Base-by-base conservation (phyloP, 2,797 vertebrate genomes). In the Siniperca scherzeri region DNA sequence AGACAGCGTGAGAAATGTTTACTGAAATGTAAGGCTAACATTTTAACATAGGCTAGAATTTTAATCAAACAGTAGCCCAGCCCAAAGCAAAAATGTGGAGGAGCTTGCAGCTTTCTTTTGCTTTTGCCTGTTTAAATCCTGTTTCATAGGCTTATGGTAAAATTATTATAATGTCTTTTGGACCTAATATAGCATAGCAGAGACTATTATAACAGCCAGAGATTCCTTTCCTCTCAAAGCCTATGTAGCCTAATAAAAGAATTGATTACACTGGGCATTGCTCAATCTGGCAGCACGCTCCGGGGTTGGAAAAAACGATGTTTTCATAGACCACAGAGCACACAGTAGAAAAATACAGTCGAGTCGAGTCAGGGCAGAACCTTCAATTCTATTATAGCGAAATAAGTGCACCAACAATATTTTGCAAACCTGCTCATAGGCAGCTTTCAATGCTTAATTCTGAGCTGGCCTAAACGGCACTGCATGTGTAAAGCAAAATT, bases 191-290 rank as follows among this genome's bases (percentile, higher is more conserved):
- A 79, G 55, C 65, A 80, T 65, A 86, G 67, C 84, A 56, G 57
- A 77, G 60, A 67, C 70, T 48, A 70, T 83, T 81, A 61, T 50
- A 88, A 55, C 68, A 83, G 55, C 0, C 40, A 42, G 78, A 74
- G 84, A 84, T 84, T 86, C 78, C 78, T 81, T 82, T 77, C 78
- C 82, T 83, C 78, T 73, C 60, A 46, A 64, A 84, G 84, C 75
- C 77, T 67, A 64, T 82, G 87, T 78, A 86, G 86, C 78, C 83
- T 77, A 89, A 91, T 89, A 87, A 83, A 90, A 81, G 14, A 71
- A 91, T 87, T 83, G 89, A 93, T 90, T 80, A 61, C 30, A 40
- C 50, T 14, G 85, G 83, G 74, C 80, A 64, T 77, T 77, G 77
- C 5, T 89, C 84, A 84, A 71, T 78, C 76, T 57, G 80, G 48